Percentiles rank a stretch among this genome's conserved stretches.
These are phyloP conservation scores for Corynorhinus townsendii DNA, from an alignment of 2,113 vertebrate genomes.

Conservation along the genomic window DNA sequence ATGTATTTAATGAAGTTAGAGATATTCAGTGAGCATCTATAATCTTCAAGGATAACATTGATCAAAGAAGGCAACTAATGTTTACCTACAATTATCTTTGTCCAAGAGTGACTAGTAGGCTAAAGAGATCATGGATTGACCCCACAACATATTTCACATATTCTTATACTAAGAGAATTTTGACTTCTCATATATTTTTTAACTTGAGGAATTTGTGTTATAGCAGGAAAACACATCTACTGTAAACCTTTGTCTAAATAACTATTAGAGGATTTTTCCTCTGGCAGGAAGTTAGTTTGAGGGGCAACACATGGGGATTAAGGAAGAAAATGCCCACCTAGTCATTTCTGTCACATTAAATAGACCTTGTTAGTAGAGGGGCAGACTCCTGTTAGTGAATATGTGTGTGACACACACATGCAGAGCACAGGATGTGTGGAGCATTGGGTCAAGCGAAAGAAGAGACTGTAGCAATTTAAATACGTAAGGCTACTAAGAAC, in stretches of 20 bases:
- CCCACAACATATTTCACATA: background rate
- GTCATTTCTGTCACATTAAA: background rate
- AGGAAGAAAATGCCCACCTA: background rate
- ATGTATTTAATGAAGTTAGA: constrained; percentile 33
- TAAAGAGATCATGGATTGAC: background rate
- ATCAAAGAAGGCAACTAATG: background rate
- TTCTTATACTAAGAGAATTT: background rate
- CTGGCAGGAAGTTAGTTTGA: constrained; percentile 17
- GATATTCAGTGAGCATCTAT: background rate
- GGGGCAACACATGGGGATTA: background rate
- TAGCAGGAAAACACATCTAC: background rate
- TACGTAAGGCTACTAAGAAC: constrained; percentile 74
- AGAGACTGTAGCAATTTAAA: background rate
- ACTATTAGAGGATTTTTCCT: background rate
- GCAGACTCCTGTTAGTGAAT: background rate
- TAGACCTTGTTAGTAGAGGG: background rate
- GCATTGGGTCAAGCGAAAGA: background rate
- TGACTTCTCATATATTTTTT: background rate
- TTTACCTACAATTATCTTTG: background rate
- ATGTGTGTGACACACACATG: background rate
- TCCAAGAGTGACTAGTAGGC: background rate
- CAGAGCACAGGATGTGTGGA: background rate
- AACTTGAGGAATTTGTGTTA: background rate
- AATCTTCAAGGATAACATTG: background rate
- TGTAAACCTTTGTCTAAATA: background rate